Evolutionary conservation across 2,888 invertebrate genomes (phyloP).

Genomic region (Tiphia femorata): DNA sequence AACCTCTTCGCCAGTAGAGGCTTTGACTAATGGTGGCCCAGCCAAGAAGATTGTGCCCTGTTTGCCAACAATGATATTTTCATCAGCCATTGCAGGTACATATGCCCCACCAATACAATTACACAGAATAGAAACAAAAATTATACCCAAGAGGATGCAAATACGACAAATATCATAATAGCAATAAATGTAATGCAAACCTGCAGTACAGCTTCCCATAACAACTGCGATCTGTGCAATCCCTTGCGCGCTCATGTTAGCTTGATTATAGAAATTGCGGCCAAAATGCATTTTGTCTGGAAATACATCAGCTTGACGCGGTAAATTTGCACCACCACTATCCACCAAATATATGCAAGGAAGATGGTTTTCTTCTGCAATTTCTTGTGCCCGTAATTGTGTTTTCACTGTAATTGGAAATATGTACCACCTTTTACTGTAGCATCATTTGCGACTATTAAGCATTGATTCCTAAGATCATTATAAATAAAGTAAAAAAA

Average conservation of each 20-base stretch:
- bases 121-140: neutral
- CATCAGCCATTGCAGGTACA: constrained; percentile 98
- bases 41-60: constrained; percentile 98
- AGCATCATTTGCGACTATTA: constrained; percentile 98
- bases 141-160: neutral
- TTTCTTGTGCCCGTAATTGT: constrained; percentile 94
- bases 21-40: constrained; percentile 97
- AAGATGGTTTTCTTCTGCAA: constrained; percentile 90
- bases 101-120: constrained; percentile 92
- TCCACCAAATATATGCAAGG: constrained; percentile 98
- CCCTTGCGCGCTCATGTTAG: constrained; percentile 90
- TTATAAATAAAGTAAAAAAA: neutral
- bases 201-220: constrained; percentile 98
- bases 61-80: constrained; percentile 92
- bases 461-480: constrained; percentile 81
- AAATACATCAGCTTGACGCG: constrained; percentile 94
- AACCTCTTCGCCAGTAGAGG: constrained; percentile 91
- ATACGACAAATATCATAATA: neutral
- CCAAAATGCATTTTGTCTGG: constrained; percentile 97
- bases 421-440: constrained; percentile 98
- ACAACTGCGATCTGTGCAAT: constrained; percentile 96
- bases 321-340: constrained; percentile 97
- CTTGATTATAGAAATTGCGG: constrained; percentile 96
- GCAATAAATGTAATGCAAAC: constrained; percentile 64
- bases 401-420: constrained; percentile 97